Evolutionary conservation across 2,888 invertebrate genomes (phyloP), one percentile per base, ranked within the genome.

Genomic region (Mycalesis mineus): DNA sequence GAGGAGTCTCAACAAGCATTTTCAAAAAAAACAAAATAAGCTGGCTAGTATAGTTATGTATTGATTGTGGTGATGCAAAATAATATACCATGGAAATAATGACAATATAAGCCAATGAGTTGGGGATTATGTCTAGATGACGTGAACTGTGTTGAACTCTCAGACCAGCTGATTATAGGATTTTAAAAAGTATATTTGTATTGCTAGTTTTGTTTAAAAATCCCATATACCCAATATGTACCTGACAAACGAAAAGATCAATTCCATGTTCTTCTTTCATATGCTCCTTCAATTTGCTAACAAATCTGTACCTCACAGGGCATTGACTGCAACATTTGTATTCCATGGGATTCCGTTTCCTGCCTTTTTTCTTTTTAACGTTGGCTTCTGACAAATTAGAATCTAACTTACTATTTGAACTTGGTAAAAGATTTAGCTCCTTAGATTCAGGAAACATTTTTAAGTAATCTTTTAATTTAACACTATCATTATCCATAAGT

Each of bases 161-260:
- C n/a, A n/a, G n/a, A n/a, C n/a, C n/a, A n/a, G n/a, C n/a, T n/a
- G n/a, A n/a, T n/a, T n/a, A n/a, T n/a, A n/a, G n/a, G n/a, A n/a
- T n/a, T n/a, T n/a, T n/a, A n/a, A n/a, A n/a, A n/a, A n/a, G n/a
- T n/a, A n/a, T n/a, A n/a, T n/a, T n/a, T n/a, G n/a, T n/a, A n/a
- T n/a, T n/a, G n/a, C n/a, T n/a, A n/a, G n/a, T n/a, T n/a, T n/a
- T n/a, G n/a, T n/a, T n/a, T n/a, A n/a, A n/a, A n/a, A n/a, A n/a
- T n/a, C n/a, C n/a, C n/a, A n/a, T n/a, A n/a, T n/a, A n/a, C n/a
- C n/a, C n/a, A n/a, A n/a, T 22, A 33, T 33, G 7, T 61, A 88
- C 88, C 79, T 83, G 82, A 69, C 88, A 89, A 53, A 82, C 69
- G 66, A 74, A 83, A 4, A 88, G 65, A 58, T 74, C 71, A 45